Conservation (phyloP, 2,113 vertebrate species). For the Amazona vittata region DNA sequence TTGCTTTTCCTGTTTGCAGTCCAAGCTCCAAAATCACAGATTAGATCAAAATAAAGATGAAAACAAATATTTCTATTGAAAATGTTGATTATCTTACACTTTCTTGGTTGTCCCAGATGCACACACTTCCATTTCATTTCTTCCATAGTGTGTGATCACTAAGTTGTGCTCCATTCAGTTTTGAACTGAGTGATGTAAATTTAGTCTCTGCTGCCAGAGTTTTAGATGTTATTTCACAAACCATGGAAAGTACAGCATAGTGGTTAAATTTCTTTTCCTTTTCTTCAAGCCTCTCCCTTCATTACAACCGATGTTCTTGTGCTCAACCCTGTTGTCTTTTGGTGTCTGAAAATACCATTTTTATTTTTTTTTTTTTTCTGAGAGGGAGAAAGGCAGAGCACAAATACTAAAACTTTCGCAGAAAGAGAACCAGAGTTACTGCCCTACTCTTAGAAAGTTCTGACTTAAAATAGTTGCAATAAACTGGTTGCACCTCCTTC, state of each 20-base stretch:
- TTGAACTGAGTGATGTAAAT: neutral
- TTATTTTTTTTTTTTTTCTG: neutral
- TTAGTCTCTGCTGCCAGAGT: neutral
- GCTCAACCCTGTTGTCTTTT: neutral
- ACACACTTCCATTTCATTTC: fast-evolving
- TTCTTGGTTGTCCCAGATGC: neutral
- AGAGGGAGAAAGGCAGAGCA: neutral
- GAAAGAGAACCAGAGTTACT: neutral
- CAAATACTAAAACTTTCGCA: neutral
- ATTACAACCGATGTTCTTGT: neutral
- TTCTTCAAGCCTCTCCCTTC: neutral
- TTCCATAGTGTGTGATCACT: neutral
- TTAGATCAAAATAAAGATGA: neutral
- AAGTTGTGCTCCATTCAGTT: neutral
- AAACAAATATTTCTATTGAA: neutral
- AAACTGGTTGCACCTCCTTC: neutral
- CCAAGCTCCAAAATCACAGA: neutral
- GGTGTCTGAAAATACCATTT: neutral
- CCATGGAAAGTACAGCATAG: neutral
- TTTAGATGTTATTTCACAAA: neutral
- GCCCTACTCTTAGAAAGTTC: neutral
- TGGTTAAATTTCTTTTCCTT: neutral
- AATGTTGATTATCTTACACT: neutral
- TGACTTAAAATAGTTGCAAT: neutral
- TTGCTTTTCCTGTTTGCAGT: neutral